Evolutionary conservation across 2,888 invertebrate genomes (phyloP), one percentile per base, ranked within the genome.

Genomic region (Phragmatobia fuliginosa): DNA sequence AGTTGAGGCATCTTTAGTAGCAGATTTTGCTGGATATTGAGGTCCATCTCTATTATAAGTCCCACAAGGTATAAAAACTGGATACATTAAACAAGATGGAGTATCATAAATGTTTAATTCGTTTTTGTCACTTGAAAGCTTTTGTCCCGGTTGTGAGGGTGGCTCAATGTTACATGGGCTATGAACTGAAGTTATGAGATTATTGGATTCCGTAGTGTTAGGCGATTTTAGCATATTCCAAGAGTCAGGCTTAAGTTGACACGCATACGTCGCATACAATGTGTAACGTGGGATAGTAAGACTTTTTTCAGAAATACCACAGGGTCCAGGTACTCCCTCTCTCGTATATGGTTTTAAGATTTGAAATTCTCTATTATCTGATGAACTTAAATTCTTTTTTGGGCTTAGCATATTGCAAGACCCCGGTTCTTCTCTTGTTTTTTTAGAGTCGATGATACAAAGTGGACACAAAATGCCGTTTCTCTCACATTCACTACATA

Each of bases 31-130:
- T 21, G 28, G 28, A n/a, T 28, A 5, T 14, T 33, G 56, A 31
- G n/a, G 7, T 5, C 10, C 52, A 36, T 64, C 7, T n/a, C 14
- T 3, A 38, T 7, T 28, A 56, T 18, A 56, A 21, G 65, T 28
- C 10, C 16, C 56, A 28, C 28, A 28, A 38, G 36, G 36, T 38
- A 56, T 56, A 56, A 25, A 38, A 62, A 62, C 41, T 36, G 56
- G 66, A 49, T 45, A 61, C 66, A 60, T 61, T 45, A 66, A 33
- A 49, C 45, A 61, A 33, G 66, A 33, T 7, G 45, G 66, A 21
- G 59, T 10, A 8, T 49, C 49, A 60, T 21, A 49, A 49, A 33
- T 61, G 14, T 28, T 28, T 8, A n/a, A 58, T 7, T 31, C 14
- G 6, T 66, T 59, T 25, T n/a, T 58, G n/a, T n/a, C 21, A 58